Evolutionary conservation across 2,888 invertebrate genomes (phyloP), one percentile per base, ranked within the genome.

Genomic region (Drosophila gaucha): DNA sequence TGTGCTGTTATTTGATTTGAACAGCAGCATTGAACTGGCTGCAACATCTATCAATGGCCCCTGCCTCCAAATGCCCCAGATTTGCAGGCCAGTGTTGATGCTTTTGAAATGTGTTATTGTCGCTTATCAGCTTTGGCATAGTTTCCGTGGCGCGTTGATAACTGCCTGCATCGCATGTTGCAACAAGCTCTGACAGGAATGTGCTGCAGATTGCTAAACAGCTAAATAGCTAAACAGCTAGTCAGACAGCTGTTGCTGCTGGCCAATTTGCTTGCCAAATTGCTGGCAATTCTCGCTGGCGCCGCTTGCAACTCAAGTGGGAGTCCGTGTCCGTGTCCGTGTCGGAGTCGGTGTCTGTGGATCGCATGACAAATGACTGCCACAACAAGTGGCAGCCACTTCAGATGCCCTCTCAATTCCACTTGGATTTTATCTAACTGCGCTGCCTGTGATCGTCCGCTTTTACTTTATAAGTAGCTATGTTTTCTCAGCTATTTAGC

Each of bases 301-400:
- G 86, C 74, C 74, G 65, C 80, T 38, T 14, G 56, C 30, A 41
- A 22, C 28, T 73, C 43, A 54, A 59, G 51, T 65, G 59, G 55
- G 54, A 41, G 74, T 69, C 52, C 66, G 58, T 70, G 71, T 62
- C 60, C 51, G 44, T 51, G 67, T 58, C 47, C 44, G 68, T 62
- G 54, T 56, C 55, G 43, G 55, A 44, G 74, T 67, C 56, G 54
- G 55, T 59, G 43, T 47, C 64, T 38, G 14, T 30, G 30, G 83
- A 80, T 86, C 68, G 85, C 84, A 76, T 80, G 80, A 84, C 80
- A 80, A 80, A 80, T 80, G 73, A 58, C 66, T 69, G 65, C 51
- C 63, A 66, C 49, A 49, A 18, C 86, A 83, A 86, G 84, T 84
- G 80, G 66, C 86, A 70, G 67, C 62, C 57, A 63, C 67, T 57